Conservation (phyloP, 1,140 invertebrate genomes). For the Zaprionus capensis region DNA sequence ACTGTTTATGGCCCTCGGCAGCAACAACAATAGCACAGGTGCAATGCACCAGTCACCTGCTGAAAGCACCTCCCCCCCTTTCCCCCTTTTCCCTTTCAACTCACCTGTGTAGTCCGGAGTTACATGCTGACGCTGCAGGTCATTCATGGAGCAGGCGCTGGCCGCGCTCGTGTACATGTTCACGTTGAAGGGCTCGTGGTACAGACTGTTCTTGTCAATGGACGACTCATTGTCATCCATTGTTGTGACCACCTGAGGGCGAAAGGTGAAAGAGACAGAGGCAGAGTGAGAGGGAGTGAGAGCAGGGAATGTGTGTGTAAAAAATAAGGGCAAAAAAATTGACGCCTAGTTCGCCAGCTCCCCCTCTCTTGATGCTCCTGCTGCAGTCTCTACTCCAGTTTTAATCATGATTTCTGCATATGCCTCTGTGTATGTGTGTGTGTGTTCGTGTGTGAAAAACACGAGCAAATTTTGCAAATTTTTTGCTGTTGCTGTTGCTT, state of each 20-base stretch:
- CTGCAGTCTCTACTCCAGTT: slow-evolving; percentile 50
- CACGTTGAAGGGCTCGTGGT: slow-evolving; percentile 85
- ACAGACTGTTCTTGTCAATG: slow-evolving; percentile 85
- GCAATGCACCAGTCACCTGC: slow-evolving; percentile 13
- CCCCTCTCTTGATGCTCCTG: slow-evolving; percentile 14
- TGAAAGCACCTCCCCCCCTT: slow-evolving; percentile 25
- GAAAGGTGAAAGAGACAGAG: slow-evolving; percentile 33
- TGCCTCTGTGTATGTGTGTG: slow-evolving; percentile 56
- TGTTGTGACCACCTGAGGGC: slow-evolving; percentile 77
- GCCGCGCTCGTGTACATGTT: slow-evolving; percentile 85
- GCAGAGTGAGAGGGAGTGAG: slow-evolving; percentile 23
- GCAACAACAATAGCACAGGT: slow-evolving; percentile 5
- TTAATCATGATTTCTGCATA: slow-evolving; percentile 81
- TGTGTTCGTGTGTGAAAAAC: slow-evolving; percentile 28
- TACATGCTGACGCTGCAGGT: slow-evolving; percentile 84
- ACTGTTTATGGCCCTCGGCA: slow-evolving; percentile 56
- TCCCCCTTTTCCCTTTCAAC: slow-evolving; percentile 31
- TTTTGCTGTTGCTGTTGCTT: slow-evolving; percentile 11
- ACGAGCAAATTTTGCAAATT: slow-evolving; percentile 20
- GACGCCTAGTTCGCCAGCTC: slow-evolving; percentile 16
- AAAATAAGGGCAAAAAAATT: slow-evolving; percentile 38
- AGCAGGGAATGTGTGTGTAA: slow-evolving; percentile 36
- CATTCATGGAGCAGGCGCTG: slow-evolving; percentile 83
- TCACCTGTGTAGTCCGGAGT: slow-evolving; percentile 85
- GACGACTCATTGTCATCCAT: slow-evolving; percentile 84